Base-by-base conservation (phyloP, 2,888 invertebrate genomes). In the Isoperla grammatica region DNA sequence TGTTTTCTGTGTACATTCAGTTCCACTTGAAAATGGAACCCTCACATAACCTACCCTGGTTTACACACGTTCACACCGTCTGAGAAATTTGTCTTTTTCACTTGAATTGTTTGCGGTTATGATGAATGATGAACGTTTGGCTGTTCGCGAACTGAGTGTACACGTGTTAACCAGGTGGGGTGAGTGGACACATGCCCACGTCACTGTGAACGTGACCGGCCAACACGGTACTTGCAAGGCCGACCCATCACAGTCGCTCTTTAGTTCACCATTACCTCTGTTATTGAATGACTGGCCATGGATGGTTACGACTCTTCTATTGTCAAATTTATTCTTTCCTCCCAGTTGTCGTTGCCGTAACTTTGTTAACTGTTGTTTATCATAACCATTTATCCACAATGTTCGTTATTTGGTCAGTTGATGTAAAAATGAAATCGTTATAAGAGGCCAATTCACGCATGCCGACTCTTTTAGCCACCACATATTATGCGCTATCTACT, bases 121-220 rank as follows among this genome's bases (percentile, higher is more conserved):
- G 29, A 19, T 45, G 17, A 45, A 42, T 42, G 42, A 42, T 42
- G 42, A 42, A n/a, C 15, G 17, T 45, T n/a, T 11, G 11, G 45
- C 17, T 39, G 35, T 12, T 15, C 15, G 43, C 43, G 62, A 62
- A 64, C 64, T 64, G 64, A 64, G 62, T 64, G 64, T 64, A 64
- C 64, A 64, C 64, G 64, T 64, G 64, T 64, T 57, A 63, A 64
- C 64, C 64, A 64, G 64, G 64, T 61, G 62, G 48, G 62, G 59
- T 50, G 39, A 57, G 64, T 57, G 58, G 63, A 63, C 60, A 58
- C 73, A 72, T 71, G 80, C 77, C 80, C 81, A 83, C 82, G 83
- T 83, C 84, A 84, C 84, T 77, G 75, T 78, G 79, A 82, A 83
- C 84, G 84, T 85, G 84, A 81, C 83, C 82, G 81, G 81, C 81